Conservation (phyloP, 23 tunicate species). For the Botrylloides violaceus region DNA sequence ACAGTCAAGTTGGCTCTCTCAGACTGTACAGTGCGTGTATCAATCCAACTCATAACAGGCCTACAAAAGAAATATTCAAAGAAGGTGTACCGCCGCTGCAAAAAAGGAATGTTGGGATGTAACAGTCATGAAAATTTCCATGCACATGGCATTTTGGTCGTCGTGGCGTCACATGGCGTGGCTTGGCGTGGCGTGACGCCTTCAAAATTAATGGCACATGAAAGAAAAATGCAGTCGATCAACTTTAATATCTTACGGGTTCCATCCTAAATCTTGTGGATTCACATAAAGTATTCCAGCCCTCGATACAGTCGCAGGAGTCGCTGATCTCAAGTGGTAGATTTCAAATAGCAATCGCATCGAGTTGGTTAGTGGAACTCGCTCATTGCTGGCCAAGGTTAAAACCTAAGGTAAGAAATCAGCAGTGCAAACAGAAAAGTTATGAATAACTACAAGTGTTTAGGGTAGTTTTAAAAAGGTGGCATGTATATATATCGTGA, state of each 20-base stretch:
- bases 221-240: too few species aligned
- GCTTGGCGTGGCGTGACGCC: too few species aligned
- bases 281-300: constrained; percentile 89
- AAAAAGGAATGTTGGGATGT: background rate
- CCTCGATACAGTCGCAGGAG: constrained; percentile 91
- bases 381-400: constrained; percentile 88
- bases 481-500: too few species aligned
- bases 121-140: background rate
- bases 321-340: constrained; percentile 80
- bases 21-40: constrained; percentile 66
- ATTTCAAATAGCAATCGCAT: constrained; percentile 87
- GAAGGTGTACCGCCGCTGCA: too few species aligned
- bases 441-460: too few species aligned
- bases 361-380: constrained; percentile 82
- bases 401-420: too few species aligned
- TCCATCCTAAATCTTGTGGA: constrained; percentile 91
- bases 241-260: constrained; percentile 94
- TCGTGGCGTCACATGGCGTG: background rate
- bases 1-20: constrained; percentile 85
- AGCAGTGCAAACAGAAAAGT: too few species aligned
- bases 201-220: background rate
- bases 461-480: too few species aligned
- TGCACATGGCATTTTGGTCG: background rate
- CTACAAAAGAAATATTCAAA: constrained; percentile 45
- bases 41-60: constrained; percentile 91